Evolutionary conservation across 2,113 vertebrate species (phyloP).

Genomic region (Rana temporaria): DNA sequence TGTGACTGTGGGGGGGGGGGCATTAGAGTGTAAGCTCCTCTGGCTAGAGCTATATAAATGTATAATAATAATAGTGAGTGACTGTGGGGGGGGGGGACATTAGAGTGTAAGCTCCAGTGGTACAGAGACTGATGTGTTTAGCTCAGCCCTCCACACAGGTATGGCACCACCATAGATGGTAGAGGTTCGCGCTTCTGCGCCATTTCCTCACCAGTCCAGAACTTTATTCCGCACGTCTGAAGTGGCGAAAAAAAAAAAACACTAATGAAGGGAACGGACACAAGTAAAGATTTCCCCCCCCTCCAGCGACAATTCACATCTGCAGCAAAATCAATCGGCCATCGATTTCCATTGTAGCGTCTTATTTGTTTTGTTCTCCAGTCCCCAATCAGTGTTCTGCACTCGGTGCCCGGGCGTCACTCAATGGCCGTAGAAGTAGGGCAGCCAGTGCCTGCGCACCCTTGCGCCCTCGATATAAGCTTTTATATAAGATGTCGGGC

Average conservation of each 20-base stretch:
- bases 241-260: background rate
- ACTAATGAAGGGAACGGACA: constrained; percentile 21
- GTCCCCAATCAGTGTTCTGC: background rate
- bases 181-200: too few relatives aligned
- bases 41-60: too few relatives aligned
- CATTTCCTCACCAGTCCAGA: too few relatives aligned
- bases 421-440: constrained; percentile 5
- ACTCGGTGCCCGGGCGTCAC: background rate
- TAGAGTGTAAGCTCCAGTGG: too few relatives aligned
- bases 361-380: constrained; percentile 37
- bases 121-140: too few relatives aligned
- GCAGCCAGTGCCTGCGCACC: background rate
- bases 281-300: constrained; percentile 7
- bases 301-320: constrained; percentile 36
- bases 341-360: constrained; percentile 36
- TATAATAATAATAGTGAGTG: too few relatives aligned
- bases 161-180: too few relatives aligned
- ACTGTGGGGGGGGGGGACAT: too few relatives aligned
- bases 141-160: too few relatives aligned
- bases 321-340: constrained; percentile 32
- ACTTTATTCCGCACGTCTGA: background rate
- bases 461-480: background rate
- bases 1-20: too few relatives aligned
- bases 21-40: too few relatives aligned
- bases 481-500: background rate